Percentiles rank a stretch among this genome's conserved stretches.
phyloP scores from a whole-genome alignment of 2,797 vertebrate genomes.

The Molossus alvarezi region DNA sequence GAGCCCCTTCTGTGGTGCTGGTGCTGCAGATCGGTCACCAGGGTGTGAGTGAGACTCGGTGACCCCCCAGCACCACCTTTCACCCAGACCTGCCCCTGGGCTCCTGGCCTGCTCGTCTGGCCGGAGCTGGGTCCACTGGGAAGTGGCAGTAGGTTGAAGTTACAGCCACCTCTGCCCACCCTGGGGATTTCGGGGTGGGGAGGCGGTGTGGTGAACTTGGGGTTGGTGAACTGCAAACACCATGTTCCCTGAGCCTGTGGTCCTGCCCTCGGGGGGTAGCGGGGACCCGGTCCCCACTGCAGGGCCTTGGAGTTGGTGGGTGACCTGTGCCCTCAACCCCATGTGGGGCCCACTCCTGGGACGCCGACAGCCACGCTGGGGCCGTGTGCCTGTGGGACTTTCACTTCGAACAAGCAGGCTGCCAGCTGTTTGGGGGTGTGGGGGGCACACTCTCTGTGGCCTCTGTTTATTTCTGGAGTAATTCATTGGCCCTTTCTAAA shows the following conservation, averaged over 20 bases:
- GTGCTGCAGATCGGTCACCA: background rate
- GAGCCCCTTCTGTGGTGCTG: background rate
- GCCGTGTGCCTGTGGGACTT: background rate
- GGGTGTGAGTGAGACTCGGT: accelerated
- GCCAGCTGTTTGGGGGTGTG: no score
- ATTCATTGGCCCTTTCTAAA: no score
- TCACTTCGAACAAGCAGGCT: background rate
- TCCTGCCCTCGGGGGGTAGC: background rate
- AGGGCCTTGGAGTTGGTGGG: background rate
- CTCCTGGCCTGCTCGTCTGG: background rate
- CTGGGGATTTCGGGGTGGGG: no score
- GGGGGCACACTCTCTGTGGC: background rate
- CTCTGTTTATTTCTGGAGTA: no score
- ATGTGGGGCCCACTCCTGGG: accelerated
- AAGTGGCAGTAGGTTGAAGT: background rate
- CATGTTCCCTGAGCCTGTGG: accelerated
- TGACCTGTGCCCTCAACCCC: accelerated
- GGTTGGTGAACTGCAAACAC: background rate
- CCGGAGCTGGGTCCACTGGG: no score
- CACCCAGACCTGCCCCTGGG: background rate
- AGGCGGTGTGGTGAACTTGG: accelerated
- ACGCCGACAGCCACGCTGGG: background rate
- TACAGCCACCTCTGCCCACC: background rate
- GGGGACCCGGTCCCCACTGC: background rate
- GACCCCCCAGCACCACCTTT: background rate